These are phyloP conservation scores for Tipula unca DNA, from an alignment of 2,888 invertebrate species.

Conservation along the genomic window DNA sequence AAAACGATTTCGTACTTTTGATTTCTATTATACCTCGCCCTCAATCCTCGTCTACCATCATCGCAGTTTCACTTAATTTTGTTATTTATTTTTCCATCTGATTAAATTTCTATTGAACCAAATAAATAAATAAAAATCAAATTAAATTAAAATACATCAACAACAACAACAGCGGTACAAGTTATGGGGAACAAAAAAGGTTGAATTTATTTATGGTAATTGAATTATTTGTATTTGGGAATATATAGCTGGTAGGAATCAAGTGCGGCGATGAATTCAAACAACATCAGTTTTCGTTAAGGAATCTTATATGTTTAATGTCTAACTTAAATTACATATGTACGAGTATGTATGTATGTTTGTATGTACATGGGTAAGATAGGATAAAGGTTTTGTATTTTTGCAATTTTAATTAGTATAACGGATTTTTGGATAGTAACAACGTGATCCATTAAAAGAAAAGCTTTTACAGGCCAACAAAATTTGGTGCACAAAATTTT, in stretches of 20 bases:
- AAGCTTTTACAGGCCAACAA: no score
- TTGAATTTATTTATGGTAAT: background rate
- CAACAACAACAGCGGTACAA: background rate
- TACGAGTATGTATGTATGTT: no score
- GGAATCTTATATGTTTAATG: no score
- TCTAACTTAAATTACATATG: no score
- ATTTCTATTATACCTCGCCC: background rate
- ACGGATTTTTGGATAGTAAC: no score
- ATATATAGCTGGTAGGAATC: background rate
- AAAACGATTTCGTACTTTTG: background rate
- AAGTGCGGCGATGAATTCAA: background rate
- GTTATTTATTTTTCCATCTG: conserved; percentile 8
- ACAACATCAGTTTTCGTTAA: no score
- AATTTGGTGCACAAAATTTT: no score
- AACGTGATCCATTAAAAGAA: no score
- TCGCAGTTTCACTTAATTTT: background rate
- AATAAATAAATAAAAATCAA: background rate
- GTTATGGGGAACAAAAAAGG: background rate
- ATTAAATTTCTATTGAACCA: conserved; percentile 1
- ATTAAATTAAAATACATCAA: background rate
- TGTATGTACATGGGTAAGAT: no score
- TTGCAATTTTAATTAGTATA: no score
- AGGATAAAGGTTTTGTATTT: no score
- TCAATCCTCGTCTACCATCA: background rate
- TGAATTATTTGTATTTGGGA: background rate